Evolutionary conservation across 2,113 vertebrate species (phyloP), one percentile per base, ranked within the genome.

Genomic region (Oncorhynchus gorbuscha): DNA sequence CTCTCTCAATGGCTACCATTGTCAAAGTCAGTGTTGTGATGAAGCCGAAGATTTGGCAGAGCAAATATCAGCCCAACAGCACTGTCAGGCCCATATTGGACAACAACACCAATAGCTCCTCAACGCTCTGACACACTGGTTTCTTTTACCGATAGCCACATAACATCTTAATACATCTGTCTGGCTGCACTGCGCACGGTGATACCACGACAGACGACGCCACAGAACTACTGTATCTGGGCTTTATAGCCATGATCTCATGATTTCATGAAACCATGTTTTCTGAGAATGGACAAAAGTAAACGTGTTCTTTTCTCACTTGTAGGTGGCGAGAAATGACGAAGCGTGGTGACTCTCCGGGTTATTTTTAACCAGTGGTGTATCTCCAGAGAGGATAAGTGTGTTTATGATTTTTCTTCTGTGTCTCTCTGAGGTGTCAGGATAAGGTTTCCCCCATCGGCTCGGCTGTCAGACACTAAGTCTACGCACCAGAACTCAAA

Each of bases 91-190:
- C 20, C 11, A 75, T 76, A 81, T 78, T 73, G 65, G 79, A 75
- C 81, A 75, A 75, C 81, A 75, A 70, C 77, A 75, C 77, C 81
- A 73, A 79, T 83, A 73, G 80, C 66, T 76, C 77, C 68, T 64
- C 71, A 78, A 32, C 66, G 18, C 71, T 75, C 77, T 74, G 55
- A 22, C 75, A 77, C 66, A 77, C 65, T 55, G 68, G 81, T 51
- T 76, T 73, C 49, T 73, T 77, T 81, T 76, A 74, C 74, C 64
- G 76, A 88, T 76, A 78, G 80, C 75, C 69, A 78, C 39, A 84
- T 84, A 83, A 86, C 77, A 73, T 84, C 77, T 86, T 76, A 78
- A 78, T 78, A 12, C 80, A 76, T 78, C 75, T 79, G 81, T 84
- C 22, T 8, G 16, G 59, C 59, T 61, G 59, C 4, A 14, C 20